Conservation (phyloP, 2,888 invertebrate genomes). For the Coleophora flavipennella region DNA sequence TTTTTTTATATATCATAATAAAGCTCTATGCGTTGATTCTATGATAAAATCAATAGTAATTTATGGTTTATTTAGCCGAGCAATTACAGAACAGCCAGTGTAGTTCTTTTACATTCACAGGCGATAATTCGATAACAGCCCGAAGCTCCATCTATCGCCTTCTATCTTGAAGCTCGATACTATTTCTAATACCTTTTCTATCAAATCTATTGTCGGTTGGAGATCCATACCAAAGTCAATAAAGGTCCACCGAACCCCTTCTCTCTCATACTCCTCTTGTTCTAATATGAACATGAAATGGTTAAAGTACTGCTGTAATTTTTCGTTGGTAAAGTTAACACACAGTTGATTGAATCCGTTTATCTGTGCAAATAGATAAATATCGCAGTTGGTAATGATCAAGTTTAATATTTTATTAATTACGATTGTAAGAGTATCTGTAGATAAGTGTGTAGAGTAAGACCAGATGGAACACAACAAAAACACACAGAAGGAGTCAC, state of each 20-base stretch:
- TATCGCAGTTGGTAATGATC: background rate
- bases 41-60: background rate
- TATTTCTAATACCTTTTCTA: slow-evolving; percentile 84
- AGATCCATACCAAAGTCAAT: slow-evolving; percentile 97
- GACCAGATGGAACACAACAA: slow-evolving; percentile 23
- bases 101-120: slow-evolving; percentile 34
- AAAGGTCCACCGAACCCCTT: slow-evolving; percentile 92
- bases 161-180: slow-evolving; percentile 39
- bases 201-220: slow-evolving; percentile 90
- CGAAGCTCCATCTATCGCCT: slow-evolving; percentile 46
- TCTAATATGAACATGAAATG: slow-evolving; percentile 97
- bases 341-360: slow-evolving; percentile 97
- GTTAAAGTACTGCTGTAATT: slow-evolving; percentile 96
- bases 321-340: slow-evolving; percentile 97
- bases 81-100: slow-evolving; percentile 31
- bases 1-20: no score
- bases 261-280: slow-evolving; percentile 95
- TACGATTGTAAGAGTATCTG: slow-evolving; percentile 1
- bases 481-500: slow-evolving; percentile 30
- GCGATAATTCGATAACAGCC: slow-evolving; percentile 35
- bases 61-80: slow-evolving; percentile 11
- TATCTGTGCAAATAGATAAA: slow-evolving; percentile 72
- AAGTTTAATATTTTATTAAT: background rate
- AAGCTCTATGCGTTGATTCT: background rate
- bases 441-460: slow-evolving; percentile 19